Conservation (phyloP, 2,797 vertebrate genomes). For the Caiman crocodilus region DNA sequence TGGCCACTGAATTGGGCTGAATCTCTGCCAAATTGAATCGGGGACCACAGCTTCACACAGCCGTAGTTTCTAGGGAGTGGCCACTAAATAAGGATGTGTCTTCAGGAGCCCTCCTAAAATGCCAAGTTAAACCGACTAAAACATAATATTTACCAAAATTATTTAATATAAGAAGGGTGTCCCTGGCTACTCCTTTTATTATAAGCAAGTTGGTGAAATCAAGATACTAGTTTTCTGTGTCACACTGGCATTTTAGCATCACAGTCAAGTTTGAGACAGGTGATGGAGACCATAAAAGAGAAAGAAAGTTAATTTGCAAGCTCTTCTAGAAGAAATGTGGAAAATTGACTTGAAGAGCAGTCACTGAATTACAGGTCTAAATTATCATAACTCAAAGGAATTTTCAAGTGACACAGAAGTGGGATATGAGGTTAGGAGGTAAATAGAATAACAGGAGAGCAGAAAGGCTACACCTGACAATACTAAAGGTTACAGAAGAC, state of each 20-base stretch:
- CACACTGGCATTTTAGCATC: background rate
- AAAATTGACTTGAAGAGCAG: background rate
- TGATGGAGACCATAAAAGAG: background rate
- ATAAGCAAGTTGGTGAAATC: background rate
- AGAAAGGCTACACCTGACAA: background rate
- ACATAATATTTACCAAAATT: background rate
- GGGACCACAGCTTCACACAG: too few species aligned
- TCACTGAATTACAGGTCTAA: background rate
- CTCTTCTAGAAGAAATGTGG: background rate
- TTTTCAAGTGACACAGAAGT: background rate
- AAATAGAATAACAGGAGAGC: background rate
- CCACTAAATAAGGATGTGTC: background rate
- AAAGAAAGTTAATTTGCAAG: background rate
- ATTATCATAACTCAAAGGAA: background rate
- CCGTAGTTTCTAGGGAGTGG: too few species aligned
- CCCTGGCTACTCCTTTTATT: background rate
- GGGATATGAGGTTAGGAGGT: background rate
- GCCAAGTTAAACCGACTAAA: background rate
- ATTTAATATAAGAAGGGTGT: background rate
- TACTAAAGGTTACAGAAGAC: background rate
- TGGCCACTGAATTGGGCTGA: too few species aligned
- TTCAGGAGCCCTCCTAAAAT: background rate
- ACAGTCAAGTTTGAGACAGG: background rate
- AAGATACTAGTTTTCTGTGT: background rate
- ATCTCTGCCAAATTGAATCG: too few species aligned